Base-by-base conservation (phyloP, 2,797 vertebrate species). In the Tauraco hartlaubi region DNA sequence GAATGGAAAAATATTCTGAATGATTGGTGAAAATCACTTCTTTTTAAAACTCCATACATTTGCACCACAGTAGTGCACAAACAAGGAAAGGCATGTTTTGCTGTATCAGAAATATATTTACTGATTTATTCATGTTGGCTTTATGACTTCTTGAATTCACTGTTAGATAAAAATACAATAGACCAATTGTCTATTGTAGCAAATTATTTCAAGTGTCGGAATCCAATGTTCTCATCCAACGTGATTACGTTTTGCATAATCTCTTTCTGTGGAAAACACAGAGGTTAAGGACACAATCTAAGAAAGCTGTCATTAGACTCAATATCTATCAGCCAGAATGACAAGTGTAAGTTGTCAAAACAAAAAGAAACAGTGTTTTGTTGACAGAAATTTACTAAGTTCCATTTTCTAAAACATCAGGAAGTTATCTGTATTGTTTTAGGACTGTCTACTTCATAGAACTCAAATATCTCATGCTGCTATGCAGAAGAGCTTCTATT, bases 131-230 rank as follows among this genome's bases (percentile, higher is more conserved):
- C 63, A 67, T 6, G 28, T 93, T 48, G 76, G 49, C 39, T 94
- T 77, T 61, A 84, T 61, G 61, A 66, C 61, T 96, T 77, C 69
- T 90, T 49, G 15, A 85, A 97, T 92, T 92, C 51, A 83, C 71
- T 96, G 72, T 93, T 89, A 63, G 85, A 90, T 17, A 63, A 97
- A 96, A 97, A 80, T 16, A 69, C 85, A 97, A 96, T 51, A 92
- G 89, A 90, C 76, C 48, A 75, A 35, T 35, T 35, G 35, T 35
- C 35, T 35, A 35, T 35, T 35, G 35, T 5, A 92, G 64, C 28
- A 96, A 96, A 96, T 85, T 88, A 76, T 96, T 98, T 95, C 74
- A 97, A 96, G 95, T 95, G 48, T 87, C 94, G 97, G 81, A 96
- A 96, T 93, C 88, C 23, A 88, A 46, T 76, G 39, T 59, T 11